Conservation (phyloP, 2,888 invertebrate genomes). For the Beris chalybata region DNA sequence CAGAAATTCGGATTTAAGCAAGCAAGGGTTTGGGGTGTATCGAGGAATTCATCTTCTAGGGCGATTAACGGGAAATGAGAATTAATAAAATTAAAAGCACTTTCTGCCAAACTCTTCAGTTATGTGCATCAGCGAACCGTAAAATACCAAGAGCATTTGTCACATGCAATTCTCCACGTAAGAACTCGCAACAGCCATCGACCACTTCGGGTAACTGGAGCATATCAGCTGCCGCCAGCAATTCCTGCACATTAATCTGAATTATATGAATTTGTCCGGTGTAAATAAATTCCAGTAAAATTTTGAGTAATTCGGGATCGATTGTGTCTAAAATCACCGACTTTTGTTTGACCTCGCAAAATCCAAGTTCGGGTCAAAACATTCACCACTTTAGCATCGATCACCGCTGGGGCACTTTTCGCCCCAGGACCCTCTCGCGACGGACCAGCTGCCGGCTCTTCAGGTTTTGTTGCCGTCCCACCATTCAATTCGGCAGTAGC, state of each 20-base stretch:
- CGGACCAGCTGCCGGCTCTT: no score
- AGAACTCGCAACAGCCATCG: constrained; percentile 79
- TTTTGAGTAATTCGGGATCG: constrained; percentile 72
- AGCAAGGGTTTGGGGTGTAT: constrained; percentile 77
- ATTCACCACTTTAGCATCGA: constrained; percentile 55
- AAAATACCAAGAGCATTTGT: constrained; percentile 88
- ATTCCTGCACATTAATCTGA: constrained; percentile 79
- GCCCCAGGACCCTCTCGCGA: no score
- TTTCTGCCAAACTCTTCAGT: constrained; percentile 76
- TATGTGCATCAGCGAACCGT: constrained; percentile 88
- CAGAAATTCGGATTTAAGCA: constrained; percentile 82
- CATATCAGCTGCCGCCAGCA: constrained; percentile 90
- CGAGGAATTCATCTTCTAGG: constrained; percentile 81
- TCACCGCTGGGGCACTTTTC: no score
- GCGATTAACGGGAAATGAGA: constrained; percentile 71
- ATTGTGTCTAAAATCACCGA: constrained; percentile 80
- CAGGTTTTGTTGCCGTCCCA: no score
- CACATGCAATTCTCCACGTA: constrained; percentile 81
- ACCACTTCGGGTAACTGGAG: constrained; percentile 82
- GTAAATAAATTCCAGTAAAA: constrained; percentile 85
- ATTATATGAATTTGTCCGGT: constrained; percentile 65
- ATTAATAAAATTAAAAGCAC: constrained; percentile 80
- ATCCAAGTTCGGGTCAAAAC: constrained; percentile 75
- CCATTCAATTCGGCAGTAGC: no score
- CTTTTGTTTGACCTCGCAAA: constrained; percentile 79